Conservation (phyloP, 2,888 invertebrate genomes). For the Drepana falcataria region DNA sequence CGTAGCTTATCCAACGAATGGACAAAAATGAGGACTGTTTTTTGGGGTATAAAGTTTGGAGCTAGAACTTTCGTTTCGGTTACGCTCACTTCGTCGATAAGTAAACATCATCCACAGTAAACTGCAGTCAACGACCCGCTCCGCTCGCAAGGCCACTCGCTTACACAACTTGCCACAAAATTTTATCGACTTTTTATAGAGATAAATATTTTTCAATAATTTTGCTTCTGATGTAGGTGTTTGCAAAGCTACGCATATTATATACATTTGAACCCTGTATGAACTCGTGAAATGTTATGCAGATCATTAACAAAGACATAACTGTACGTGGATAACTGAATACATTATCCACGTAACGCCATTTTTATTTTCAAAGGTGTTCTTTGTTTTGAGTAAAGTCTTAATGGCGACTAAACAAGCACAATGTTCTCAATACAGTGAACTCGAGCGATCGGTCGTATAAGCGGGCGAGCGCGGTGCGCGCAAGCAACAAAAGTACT, state of each 20-base stretch:
- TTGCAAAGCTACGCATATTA: constrained; percentile 8
- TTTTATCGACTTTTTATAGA: constrained; percentile 41
- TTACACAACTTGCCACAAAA: constrained; percentile 61
- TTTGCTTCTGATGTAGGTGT: constrained; percentile 10
- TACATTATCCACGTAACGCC: constrained; percentile 21
- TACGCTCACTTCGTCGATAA: constrained; percentile 57
- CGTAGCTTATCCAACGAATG: constrained; percentile 30
- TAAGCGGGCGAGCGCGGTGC: constrained; percentile 35
- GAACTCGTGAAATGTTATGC: constrained; percentile 20
- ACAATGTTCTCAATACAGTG: constrained; percentile 64
- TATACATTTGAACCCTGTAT: constrained; percentile 6
- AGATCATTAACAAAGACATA: constrained; percentile 25
- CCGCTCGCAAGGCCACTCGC: constrained; percentile 64
- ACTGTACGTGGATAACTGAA: constrained; percentile 34
- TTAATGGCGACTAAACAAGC: constrained; percentile 49
- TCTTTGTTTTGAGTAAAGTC: constrained; percentile 57
- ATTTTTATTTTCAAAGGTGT: constrained; percentile 48
- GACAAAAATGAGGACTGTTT: constrained; percentile 33
- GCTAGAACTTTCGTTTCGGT: constrained; percentile 53
- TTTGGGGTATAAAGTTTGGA: constrained; percentile 38
- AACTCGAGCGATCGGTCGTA: constrained; percentile 63
- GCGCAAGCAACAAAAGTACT: constrained; percentile 71
- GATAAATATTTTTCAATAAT: constrained; percentile 14
- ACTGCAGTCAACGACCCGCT: constrained; percentile 64
- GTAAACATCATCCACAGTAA: constrained; percentile 59